These are phyloP conservation scores for Drosophila gaucha DNA, from an alignment of 2,888 invertebrate genomes.

Conservation along the genomic window DNA sequence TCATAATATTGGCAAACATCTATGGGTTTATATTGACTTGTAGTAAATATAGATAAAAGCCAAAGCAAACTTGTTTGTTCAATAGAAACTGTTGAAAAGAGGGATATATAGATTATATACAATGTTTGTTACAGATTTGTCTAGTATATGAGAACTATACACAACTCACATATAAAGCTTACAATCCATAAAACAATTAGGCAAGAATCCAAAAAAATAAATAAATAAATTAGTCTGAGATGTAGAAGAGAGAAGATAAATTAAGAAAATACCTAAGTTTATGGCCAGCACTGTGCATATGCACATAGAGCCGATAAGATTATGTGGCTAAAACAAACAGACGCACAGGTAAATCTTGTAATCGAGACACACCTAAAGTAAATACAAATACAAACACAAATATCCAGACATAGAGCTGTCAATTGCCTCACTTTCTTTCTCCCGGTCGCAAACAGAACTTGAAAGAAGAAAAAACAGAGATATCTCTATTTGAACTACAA, in stretches of 20 bases:
- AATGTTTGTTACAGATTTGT: too few relatives aligned
- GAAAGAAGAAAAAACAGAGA: not conserved
- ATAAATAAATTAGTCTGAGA: too few relatives aligned
- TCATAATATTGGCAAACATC: not conserved
- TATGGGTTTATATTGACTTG: too few relatives aligned
- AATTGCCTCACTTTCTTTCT: slow-evolving; percentile 27
- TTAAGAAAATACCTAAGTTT: not conserved
- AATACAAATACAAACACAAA: slow-evolving; percentile 10
- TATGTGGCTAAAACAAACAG: slow-evolving; percentile 9
- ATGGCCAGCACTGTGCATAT: slow-evolving; percentile 2
- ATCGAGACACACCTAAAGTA: slow-evolving; percentile 34
- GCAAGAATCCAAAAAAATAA: too few relatives aligned
- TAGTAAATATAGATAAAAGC: too few relatives aligned
- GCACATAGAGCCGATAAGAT: slow-evolving; percentile 25
- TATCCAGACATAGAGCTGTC: slow-evolving; percentile 2
- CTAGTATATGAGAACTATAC: too few relatives aligned
- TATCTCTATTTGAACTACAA: not conserved
- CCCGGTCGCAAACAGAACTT: slow-evolving; percentile 9
- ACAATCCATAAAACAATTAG: too few relatives aligned
- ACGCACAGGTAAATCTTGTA: slow-evolving; percentile 17
- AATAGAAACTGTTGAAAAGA: too few relatives aligned
- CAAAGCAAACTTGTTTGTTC: too few relatives aligned
- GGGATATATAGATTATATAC: too few relatives aligned
- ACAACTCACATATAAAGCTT: too few relatives aligned
- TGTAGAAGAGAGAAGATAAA: not conserved